Evolutionary conservation across 2,888 invertebrate genomes (phyloP), one percentile per base, ranked within the genome.

Genomic region (Lasioglossum villosulum): DNA sequence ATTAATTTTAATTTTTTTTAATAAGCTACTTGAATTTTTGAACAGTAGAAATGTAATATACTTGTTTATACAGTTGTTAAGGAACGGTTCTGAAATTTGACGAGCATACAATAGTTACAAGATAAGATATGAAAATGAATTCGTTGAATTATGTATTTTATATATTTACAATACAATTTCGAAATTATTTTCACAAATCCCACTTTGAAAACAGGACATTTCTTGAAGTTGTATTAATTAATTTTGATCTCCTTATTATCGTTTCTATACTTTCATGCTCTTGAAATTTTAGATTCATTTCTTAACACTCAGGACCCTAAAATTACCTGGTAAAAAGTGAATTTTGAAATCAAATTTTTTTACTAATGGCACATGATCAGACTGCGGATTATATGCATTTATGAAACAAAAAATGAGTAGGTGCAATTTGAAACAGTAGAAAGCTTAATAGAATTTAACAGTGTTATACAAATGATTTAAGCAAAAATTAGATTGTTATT

Each of bases 261-360:
- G 1, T 45, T 19, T 45, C 19, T 63, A 19, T 34, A 34, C 19
- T 37, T 37, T 16, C 10, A n/a, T 70, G n/a, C 70, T n/a, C 16
- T 68, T 68, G 0, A 68, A 37, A 37, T 23, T 37, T 4, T 37
- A 37, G 37, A 68, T 68, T 37, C 23, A 63, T 68, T 68, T 68
- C 37, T 68, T 23, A 68, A 70, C 39, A 4, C 14, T 70, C 23
- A 70, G 23, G 37, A n/a, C 2, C n/a, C 39, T 73, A 68, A 68
- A 71, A 16, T 78, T 45, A 66, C 42, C 37, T 42, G 42, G 56
- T 76, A 14, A 23, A 63, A 63, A 80, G 63, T 59, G 30, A 68
- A 72, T 30, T 27, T 70, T 79, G n/a, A 52, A 84, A 73, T 34
- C 48, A 84, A 63, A 52, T 42, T 78, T 72, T 34, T 79, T 66